Conservation (phyloP, 2,113 vertebrate genomes). For the Phalacrocorax carbo region DNA sequence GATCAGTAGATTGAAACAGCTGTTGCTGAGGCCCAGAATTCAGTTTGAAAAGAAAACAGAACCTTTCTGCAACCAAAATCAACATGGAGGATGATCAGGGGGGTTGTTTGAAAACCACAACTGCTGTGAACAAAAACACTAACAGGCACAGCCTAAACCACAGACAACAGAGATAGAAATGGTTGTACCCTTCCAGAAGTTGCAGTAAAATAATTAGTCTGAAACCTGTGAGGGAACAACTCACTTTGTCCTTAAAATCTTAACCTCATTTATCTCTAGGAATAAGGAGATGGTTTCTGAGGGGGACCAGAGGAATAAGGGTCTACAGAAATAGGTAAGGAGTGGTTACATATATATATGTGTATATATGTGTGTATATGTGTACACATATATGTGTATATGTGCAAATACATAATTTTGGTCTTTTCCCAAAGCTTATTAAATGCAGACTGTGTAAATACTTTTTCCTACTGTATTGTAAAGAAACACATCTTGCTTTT, state of each 20-base stretch:
- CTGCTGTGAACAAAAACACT: background rate
- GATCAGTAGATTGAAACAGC: background rate
- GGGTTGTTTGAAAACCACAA: background rate
- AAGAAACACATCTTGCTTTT: background rate
- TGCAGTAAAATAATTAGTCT: background rate
- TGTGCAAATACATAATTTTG: background rate
- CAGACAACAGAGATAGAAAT: background rate
- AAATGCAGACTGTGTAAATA: background rate
- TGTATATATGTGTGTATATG: too few relatives aligned
- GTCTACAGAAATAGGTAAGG: background rate
- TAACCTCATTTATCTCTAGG: background rate
- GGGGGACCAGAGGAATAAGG: background rate
- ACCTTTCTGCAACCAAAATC: background rate
- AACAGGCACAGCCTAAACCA: background rate
- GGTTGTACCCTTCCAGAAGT: background rate
- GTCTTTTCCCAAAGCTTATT: background rate
- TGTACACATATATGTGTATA: too few relatives aligned
- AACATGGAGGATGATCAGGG: background rate
- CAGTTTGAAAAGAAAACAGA: background rate
- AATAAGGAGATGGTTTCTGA: background rate
- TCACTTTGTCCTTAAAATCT: background rate
- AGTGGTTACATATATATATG: background rate
- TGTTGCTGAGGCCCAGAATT: background rate
- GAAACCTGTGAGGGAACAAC: background rate
- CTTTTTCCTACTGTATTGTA: background rate